Percentiles rank a stretch among this genome's conserved stretches.
phyloP scores from a whole-genome alignment of 2,797 vertebrate genomes.

The Streptopelia turtur region DNA sequence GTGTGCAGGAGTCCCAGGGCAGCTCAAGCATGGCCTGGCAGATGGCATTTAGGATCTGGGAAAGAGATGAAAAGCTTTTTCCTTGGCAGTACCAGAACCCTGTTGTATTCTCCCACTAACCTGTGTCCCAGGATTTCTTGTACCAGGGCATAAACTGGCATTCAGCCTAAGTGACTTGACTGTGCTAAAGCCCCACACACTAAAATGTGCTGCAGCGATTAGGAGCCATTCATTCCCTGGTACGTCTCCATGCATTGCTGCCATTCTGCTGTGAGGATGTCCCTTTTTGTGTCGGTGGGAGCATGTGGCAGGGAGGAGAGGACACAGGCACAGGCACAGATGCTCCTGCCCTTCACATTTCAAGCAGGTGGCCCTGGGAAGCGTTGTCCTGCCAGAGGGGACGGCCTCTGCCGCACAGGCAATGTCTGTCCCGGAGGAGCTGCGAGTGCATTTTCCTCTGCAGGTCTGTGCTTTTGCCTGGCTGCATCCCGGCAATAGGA shows the following conservation, averaged over 20 bases:
- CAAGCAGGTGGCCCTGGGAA: neutral
- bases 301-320: neutral
- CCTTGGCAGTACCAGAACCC: constrained; percentile 2
- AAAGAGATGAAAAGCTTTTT: constrained; percentile 10
- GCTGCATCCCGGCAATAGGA: neutral
- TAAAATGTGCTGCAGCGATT: neutral
- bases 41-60: neutral
- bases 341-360: neutral
- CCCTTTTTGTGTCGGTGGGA: neutral
- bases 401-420: neutral
- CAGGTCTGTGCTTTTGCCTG: neutral
- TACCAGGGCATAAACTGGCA: neutral
- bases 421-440: neutral
- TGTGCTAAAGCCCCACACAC: neutral
- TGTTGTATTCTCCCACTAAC: neutral
- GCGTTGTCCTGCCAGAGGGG: neutral
- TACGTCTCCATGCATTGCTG: neutral
- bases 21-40: neutral
- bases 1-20: neutral
- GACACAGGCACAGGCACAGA: neutral
- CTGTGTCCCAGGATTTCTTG: constrained; percentile 19
- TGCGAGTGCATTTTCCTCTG: neutral
- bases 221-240: neutral
- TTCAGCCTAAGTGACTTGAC: neutral
- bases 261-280: neutral